Evolutionary conservation across 2,797 vertebrate genomes (phyloP), one percentile per base, ranked within the genome.

Genomic region (Sebastes cheni): DNA sequence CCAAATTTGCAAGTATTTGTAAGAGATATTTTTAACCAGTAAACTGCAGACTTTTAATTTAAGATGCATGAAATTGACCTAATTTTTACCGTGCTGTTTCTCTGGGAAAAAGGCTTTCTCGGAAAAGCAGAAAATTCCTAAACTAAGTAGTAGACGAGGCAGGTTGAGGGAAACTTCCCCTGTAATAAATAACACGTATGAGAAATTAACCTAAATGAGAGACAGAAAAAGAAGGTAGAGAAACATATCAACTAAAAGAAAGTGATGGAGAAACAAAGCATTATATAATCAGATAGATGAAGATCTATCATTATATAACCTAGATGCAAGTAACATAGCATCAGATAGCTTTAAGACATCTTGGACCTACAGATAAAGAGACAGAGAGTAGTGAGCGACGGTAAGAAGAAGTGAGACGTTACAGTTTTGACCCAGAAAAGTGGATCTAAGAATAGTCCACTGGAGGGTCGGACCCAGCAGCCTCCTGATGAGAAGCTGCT

Each of bases 381-480:
- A 52, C 46, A 52, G 67, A 52, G 30, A 18, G 36, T 2, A 39
- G 12, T n/a, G 73, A 78, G 70, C 60, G 56, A 67, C 18, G 16
- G 71, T 16, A 5, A 69, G 75, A 80, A 80, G 72, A 67, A 78
- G 64, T 46, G 61, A 79, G 54, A 74, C 34, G 11, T 36, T 36
- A 36, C 50, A 67, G 74, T 86, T 89, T 36, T 90, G 93, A 90
- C 93, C 92, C 90, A 92, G 89, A 92, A 94, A 93, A 84, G 58
- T 74, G 68, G 83, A 78, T 88, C 92, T 92, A 92, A 93, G 86
- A 92, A 94, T 93, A 93, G 90, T 90, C 67, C 54, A 52, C 25
- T n/a, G 62, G 59, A 58, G 77, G 69, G 77, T 67, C 36, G 54
- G 46, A 73, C 68, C 55, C 67, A 60, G 86, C 67, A 74, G 72